Evolutionary conservation across 2,797 vertebrate genomes (phyloP), one percentile per base, ranked within the genome.

Genomic region (Acanthurus tractus): DNA sequence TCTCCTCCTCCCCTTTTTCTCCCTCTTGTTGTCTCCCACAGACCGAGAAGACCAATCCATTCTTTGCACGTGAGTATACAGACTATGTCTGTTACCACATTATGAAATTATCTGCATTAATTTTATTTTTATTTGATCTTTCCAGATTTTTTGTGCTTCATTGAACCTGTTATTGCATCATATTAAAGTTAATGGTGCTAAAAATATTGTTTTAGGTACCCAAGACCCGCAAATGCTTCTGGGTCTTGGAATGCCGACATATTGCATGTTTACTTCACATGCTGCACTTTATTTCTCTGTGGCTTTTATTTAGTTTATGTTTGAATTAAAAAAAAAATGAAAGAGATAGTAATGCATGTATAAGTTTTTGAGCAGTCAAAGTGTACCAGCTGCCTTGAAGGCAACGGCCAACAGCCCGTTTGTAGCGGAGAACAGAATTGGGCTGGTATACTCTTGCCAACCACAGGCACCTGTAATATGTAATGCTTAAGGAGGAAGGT

Each of bases 41-140:
- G 97, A 98, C 95, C 97, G 98, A 94, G 98, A 99, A 93, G 98
- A 99, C 94, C 98, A 99, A 89, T 99, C 98, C n/a, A 98, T 99
- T 94, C 97, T 99, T 94, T 99, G 98, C 98, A 99, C 98, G 97
- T 99, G 93, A 99, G 98, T 98, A 72, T 55, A 66, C 52, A 23
- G 34, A 2, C 36, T 80, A 36, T 36, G 42, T 66, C 36, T 29
- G 40, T 20, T 14, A 18, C 57, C 61, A 3, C 29, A 34, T 34
- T 34, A 34, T 34, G 29, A 34, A 6, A 4, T 29, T 34, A 34
- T 34, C 29, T 34, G 29, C 52, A 59, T 67, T 4, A 4, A 49
- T 68, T 70, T 6, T 18, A 17, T 29, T 10, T 48, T 40, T 15
- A 25, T 13, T 36, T 45, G 17, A 23, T 17, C 8, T 67, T 61